Evolutionary conservation across 2,113 vertebrate species (phyloP).

Genomic region (Eurypyga helias): DNA sequence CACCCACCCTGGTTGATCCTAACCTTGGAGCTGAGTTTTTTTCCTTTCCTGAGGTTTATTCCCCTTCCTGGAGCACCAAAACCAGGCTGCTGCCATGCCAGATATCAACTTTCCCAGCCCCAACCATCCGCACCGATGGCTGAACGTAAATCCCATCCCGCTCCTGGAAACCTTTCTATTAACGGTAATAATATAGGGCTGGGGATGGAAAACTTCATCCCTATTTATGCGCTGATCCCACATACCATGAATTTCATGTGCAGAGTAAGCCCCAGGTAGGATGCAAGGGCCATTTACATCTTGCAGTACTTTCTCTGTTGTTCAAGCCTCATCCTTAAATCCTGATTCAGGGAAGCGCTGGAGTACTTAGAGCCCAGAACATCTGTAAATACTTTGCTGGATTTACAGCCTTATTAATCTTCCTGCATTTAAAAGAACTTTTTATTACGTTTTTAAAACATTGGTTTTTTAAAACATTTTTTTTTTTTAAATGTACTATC

Average conservation of each 20-base stretch:
- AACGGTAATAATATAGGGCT: fast-evolving
- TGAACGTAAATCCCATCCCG: neutral
- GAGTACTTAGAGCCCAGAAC: neutral
- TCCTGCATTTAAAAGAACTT: constrained; percentile 48
- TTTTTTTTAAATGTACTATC: neutral
- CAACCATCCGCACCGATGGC: fast-evolving
- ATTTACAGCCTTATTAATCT: constrained; percentile 60
- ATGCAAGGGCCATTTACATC: neutral
- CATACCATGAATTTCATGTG: fast-evolving
- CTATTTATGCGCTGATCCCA: fast-evolving
- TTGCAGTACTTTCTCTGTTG: neutral
- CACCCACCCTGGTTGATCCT: neutral
- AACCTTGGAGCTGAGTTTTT: neutral
- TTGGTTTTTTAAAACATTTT: neutral
- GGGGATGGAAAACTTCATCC: neutral
- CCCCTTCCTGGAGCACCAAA: neutral
- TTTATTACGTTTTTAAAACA: constrained; percentile 40
- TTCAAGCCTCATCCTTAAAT: neutral
- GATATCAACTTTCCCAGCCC: neutral
- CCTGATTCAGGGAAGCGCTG: neutral
- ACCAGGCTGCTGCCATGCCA: fast-evolving
- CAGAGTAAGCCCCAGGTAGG: neutral
- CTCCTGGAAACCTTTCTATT: neutral
- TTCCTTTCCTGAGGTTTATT: neutral
- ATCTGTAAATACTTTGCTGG: constrained; percentile 47